These are phyloP conservation scores for Penaeus chinensis DNA, from an alignment of 1,140 invertebrate species.

Conservation along the genomic window DNA sequence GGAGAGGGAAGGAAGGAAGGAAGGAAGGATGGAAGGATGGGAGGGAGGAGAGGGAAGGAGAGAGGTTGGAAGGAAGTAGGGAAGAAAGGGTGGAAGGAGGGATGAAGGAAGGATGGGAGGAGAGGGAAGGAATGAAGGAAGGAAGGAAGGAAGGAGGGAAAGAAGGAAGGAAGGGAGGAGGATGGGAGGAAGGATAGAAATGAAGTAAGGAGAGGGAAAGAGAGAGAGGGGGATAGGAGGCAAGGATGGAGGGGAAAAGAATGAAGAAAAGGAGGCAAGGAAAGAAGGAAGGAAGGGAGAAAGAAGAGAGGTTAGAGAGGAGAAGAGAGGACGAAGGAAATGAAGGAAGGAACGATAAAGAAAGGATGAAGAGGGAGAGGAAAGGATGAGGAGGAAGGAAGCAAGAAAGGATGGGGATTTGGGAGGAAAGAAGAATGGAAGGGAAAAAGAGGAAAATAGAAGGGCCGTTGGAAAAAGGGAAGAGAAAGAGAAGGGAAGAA, in stretches of 20 bases:
- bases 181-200: no score
- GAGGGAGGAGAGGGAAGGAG: neutral
- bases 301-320: neutral
- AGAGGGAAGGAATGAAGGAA: neutral
- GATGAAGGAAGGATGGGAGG: neutral
- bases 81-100: neutral
- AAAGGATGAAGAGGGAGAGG: neutral
- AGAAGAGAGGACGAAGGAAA: neutral
- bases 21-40: neutral
- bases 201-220: neutral
- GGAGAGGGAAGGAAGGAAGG: neutral
- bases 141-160: neutral
- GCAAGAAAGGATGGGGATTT: neutral
- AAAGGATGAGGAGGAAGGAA: slow-evolving; percentile 5
- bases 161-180: neutral
- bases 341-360: neutral
- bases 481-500: slow-evolving; percentile 5
- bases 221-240: neutral
- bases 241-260: neutral
- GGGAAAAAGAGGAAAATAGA: neutral
- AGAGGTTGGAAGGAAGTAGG: neutral
- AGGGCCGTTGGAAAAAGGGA: neutral
- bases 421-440: neutral
- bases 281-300: neutral
- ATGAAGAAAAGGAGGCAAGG: neutral